Base-by-base conservation (phyloP, 2,797 vertebrate genomes). In the Microctenopoma lineatum region DNA sequence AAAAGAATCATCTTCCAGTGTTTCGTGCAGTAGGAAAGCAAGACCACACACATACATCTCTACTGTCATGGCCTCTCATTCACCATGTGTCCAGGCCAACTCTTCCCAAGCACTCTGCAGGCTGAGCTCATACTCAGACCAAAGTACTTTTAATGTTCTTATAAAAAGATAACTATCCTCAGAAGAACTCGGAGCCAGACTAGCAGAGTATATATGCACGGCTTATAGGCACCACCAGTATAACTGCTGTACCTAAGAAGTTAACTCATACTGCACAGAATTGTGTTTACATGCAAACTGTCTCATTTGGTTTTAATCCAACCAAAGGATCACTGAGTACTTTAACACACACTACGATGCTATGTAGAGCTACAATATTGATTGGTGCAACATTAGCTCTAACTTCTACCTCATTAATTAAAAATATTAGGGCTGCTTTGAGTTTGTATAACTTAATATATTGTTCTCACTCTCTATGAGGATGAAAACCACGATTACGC, bases 61-160 rank as follows among this genome's bases (percentile, higher is more conserved):
- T n/a, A 52, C 62, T 51, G 69, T 55, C 66, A 38, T 13, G 25
- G 73, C 63, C 59, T 48, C 48, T 75, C 53, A 25, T 63, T 60
- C 71, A 59, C 59, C 42, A 32, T 60, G 60, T 25, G 61, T 58
- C 55, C 57, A 57, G 54, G 1, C 65, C 57, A 48, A 65, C 75
- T 79, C 75, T 56, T 77, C 44, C 59, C 66, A 48, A 18, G 26
- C 58, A 8, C 71, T 73, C 72, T 15, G 59, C 64, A 64, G 70
- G 83, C 82, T 85, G 83, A 92, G 82, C 83, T 90, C 88, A 90
- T 83, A 4, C 60, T 72, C 47, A 26, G 29, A 55, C 83, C 75
- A 67, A 79, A 89, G 70, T 73, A 56, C 66, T 86, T 82, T 39
- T 80, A 79, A 83, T 86, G 79, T 73, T 75, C 77, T 72, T 79